A percentile compares a stretch with the other conserved stretches of the same genome.
These are phyloP conservation scores for Chrysochloris asiatica DNA, from an alignment of 2,113 vertebrate genomes.

Conservation along the genomic window DNA sequence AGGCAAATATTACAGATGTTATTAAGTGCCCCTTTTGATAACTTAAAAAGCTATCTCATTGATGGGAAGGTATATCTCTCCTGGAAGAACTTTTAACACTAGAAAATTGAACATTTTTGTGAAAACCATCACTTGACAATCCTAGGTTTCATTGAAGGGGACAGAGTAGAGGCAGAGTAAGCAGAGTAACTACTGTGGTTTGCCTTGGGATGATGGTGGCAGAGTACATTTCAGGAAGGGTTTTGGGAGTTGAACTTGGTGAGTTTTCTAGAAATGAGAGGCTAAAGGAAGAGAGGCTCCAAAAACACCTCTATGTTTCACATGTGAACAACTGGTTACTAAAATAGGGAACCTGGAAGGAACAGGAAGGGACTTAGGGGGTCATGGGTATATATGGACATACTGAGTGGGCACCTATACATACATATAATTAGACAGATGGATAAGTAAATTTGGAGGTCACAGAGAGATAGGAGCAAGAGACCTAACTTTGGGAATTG, in stretches of 20 bases:
- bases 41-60: background rate
- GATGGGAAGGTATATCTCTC: background rate
- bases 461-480: background rate
- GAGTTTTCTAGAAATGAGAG: background rate
- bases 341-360: background rate
- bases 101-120: background rate
- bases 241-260: background rate
- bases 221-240: no score
- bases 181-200: no score
- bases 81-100: background rate
- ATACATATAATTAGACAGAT: background rate
- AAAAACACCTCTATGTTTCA: background rate
- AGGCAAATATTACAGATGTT: background rate
- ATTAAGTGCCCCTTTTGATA: background rate
- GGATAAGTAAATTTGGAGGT: background rate
- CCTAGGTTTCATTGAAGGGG: background rate
- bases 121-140: background rate
- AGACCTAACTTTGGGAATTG: background rate
- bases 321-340: background rate
- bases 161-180: background rate
- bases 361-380: fast-evolving
- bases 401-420: background rate
- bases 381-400: fast-evolving
- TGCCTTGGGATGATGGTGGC: no score
- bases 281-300: background rate